Evolutionary conservation across 2,888 invertebrate genomes (phyloP), one percentile per base, ranked within the genome.

Genomic region (Himalopsyche kuldschensis): DNA sequence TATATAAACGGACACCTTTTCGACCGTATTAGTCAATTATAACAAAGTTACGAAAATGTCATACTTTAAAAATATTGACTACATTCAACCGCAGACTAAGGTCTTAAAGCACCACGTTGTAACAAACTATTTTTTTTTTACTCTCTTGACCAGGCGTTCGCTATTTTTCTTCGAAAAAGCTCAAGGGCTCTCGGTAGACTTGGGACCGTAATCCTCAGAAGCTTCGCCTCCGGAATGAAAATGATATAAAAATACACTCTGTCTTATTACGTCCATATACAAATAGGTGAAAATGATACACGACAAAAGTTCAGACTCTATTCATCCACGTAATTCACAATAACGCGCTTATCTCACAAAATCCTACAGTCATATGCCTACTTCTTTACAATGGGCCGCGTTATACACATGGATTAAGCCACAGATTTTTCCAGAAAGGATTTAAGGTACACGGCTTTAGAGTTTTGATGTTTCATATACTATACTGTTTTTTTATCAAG

Each of bases 151-250:
- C 69, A 69, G 69, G 69, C 69, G 69, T 69, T 69, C 69, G 69
- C 69, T 69, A 69, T 69, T 69, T 69, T 69, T 69, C 69, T 69
- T 69, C 69, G 69, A 69, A 69, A 69, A 69, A 69, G 69, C 69
- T 69, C 69, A 69, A 69, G 69, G 69, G 69, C 69, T 69, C 69
- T 69, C 69, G 24, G 69, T 27, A 69, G 69, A 69, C 24, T 69
- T 69, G 69, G 69, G 69, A 69, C 69, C 69, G 69, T 69, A 69
- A 69, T 69, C 69, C 69, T 69, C 69, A 30, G 10, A 69, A 69
- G 69, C 69, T 27, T 69, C 69, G 69, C 69, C 69, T 69, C 69
- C 27, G 27, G 69, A 69, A 69, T 27, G 69, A 69, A 63, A 69
- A 69, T 69, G 69, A 69, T 69, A 69, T 69, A 69, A 69, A 69